Evolutionary conservation across 2,797 vertebrate genomes (phyloP).

Genomic region (Rhabdophis nuchalis): DNA sequence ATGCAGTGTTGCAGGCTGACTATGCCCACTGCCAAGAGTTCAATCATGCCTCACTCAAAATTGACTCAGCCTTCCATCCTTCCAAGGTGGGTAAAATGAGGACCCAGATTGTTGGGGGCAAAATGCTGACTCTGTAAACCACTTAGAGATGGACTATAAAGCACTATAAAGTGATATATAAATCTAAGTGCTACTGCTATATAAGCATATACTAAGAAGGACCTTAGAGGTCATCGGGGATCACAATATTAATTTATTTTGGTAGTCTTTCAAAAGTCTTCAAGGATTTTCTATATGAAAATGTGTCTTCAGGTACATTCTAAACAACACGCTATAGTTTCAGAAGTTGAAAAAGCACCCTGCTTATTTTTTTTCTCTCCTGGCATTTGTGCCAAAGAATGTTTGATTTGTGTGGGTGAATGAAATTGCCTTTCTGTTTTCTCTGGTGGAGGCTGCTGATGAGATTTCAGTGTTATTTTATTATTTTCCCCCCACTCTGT

Average conservation of each 20-base stretch:
- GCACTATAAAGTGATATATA: not conserved
- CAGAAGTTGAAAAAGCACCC: not conserved
- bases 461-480: slow-evolving; percentile 17
- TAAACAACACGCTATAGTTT: not conserved
- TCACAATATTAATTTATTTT: not conserved
- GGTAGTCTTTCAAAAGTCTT: not conserved
- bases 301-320: not conserved
- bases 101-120: not conserved
- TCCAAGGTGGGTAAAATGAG: not conserved
- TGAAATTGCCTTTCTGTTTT: slow-evolving; percentile 10
- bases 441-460: not conserved
- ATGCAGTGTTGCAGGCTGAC: not conserved
- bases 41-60: not conserved
- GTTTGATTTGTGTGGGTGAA: not conserved
- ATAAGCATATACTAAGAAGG: not conserved
- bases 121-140: not conserved
- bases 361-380: not conserved
- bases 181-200: not conserved
- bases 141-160: not conserved
- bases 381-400: not conserved
- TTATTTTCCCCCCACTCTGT: slow-evolving; percentile 25
- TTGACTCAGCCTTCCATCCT: not conserved
- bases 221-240: not conserved
- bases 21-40: not conserved
- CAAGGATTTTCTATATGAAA: not conserved